These are phyloP conservation scores for Nomada lathburiana DNA, from an alignment of 2,888 invertebrate species.

Conservation along the genomic window DNA sequence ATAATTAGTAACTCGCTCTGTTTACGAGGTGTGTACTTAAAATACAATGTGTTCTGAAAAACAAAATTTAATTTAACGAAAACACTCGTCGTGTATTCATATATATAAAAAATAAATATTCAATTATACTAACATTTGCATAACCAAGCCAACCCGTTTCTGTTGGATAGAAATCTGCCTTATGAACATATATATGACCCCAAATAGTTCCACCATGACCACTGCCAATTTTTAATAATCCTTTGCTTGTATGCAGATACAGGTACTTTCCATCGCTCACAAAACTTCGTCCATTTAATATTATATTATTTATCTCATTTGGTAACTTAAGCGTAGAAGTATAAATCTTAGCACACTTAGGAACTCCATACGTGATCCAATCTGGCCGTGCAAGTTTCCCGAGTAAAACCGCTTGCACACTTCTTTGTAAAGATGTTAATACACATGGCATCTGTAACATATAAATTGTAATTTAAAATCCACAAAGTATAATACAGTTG, in stretches of 20 bases:
- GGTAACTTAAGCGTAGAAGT: conserved; percentile 87
- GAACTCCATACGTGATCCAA: conserved; percentile 95
- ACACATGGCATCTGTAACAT: conserved; percentile 91
- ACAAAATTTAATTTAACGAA: conserved; percentile 36
- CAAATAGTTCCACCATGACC: conserved; percentile 97
- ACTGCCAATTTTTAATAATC: conserved; percentile 96
- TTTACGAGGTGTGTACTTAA: conserved; percentile 86
- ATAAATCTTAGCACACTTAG: conserved; percentile 90
- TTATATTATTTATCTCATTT: conserved; percentile 85
- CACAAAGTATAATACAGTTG: neutral
- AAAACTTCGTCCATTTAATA: conserved; percentile 87
- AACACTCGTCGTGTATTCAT: conserved; percentile 29
- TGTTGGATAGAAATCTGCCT: conserved; percentile 92
- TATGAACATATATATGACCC: conserved; percentile 94
- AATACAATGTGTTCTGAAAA: conserved; percentile 91
- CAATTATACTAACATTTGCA: conserved; percentile 91
- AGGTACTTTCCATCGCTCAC: conserved; percentile 96
- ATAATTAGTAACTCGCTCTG: conserved; percentile 82
- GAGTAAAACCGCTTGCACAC: conserved; percentile 94
- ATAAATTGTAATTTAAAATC: conserved; percentile 54
- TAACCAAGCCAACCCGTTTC: conserved; percentile 95
- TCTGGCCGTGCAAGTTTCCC: conserved; percentile 94
- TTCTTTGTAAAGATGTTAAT: conserved; percentile 93
- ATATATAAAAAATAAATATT: conserved; percentile 4
- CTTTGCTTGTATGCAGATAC: conserved; percentile 93